Evolutionary conservation across 2,113 vertebrate genomes (phyloP).

Genomic region (Lagopus leucura): DNA sequence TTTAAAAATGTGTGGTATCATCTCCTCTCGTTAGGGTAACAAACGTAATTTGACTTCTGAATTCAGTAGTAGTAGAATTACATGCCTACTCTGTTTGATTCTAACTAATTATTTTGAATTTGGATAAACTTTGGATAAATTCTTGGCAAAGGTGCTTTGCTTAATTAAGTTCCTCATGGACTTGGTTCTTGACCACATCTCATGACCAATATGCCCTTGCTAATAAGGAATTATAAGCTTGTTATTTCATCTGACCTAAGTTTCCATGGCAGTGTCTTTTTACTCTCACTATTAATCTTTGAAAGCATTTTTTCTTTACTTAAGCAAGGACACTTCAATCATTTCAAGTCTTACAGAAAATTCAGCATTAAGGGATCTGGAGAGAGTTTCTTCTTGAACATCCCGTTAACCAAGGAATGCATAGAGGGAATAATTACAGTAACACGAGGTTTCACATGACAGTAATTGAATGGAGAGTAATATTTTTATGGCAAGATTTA

Average conservation of each 20-base stretch:
- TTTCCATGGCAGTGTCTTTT: not conserved
- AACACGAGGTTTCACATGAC: not conserved
- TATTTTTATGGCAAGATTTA: not conserved
- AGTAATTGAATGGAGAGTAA: not conserved
- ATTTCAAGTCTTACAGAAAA: not conserved
- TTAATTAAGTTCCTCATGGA: not conserved
- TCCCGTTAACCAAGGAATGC: not conserved
- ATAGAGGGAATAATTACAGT: not conserved
- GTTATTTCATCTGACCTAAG: not conserved
- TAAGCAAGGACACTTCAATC: not conserved
- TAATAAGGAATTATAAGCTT: not conserved
- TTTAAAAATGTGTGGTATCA: not conserved
- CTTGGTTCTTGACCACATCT: not conserved
- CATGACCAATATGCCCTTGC: not conserved
- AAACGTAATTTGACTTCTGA: not conserved
- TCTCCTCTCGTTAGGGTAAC: not conserved
- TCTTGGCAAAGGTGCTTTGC: not conserved
- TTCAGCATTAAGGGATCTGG: not conserved
- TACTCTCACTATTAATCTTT: not conserved
- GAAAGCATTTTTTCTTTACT: not conserved
- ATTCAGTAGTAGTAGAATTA: not conserved
- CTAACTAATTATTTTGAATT: not conserved
- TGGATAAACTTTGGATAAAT: not conserved
- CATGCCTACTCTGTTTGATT: not conserved
- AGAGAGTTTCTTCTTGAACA: not conserved